phyloP scores from a whole-genome alignment of 2,113 vertebrate species.

The Oreochromis tanganicae region DNA sequence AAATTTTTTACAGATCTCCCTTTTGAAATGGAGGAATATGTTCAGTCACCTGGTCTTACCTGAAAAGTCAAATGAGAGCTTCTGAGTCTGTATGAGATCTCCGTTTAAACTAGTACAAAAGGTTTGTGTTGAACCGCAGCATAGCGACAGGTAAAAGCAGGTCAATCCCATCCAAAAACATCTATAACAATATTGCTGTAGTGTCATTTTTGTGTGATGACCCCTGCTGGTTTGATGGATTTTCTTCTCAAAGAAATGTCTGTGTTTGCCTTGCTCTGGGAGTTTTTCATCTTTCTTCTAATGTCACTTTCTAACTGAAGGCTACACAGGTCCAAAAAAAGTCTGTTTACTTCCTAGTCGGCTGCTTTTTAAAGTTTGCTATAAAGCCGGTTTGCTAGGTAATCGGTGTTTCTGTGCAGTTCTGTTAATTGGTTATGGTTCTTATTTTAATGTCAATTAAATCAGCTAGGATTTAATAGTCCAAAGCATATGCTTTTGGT shows the following conservation, averaged over 20 bases:
- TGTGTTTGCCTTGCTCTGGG: background rate
- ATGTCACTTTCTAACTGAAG: background rate
- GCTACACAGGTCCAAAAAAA: accelerated
- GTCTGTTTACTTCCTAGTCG: background rate
- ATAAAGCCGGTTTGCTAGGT: background rate
- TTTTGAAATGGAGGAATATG: accelerated
- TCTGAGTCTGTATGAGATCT: background rate
- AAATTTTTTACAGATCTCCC: background rate
- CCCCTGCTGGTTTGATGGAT: background rate
- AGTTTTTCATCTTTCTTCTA: background rate
- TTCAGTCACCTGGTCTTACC: background rate
- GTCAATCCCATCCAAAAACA: background rate
- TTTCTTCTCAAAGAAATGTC: background rate
- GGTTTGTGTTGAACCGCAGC: background rate
- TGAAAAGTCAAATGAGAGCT: background rate
- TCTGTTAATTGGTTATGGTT: background rate
- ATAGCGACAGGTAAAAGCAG: background rate
- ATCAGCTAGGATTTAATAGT: background rate
- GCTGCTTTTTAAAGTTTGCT: background rate
- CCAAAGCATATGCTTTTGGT: background rate
- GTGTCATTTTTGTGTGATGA: background rate
- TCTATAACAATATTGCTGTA: background rate
- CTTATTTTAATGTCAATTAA: background rate
- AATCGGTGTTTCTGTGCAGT: background rate
- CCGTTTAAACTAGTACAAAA: background rate